Evolutionary conservation across 1,140 invertebrate genomes (phyloP), one percentile per base, ranked within the genome.

Genomic region (Drosophila parvula): DNA sequence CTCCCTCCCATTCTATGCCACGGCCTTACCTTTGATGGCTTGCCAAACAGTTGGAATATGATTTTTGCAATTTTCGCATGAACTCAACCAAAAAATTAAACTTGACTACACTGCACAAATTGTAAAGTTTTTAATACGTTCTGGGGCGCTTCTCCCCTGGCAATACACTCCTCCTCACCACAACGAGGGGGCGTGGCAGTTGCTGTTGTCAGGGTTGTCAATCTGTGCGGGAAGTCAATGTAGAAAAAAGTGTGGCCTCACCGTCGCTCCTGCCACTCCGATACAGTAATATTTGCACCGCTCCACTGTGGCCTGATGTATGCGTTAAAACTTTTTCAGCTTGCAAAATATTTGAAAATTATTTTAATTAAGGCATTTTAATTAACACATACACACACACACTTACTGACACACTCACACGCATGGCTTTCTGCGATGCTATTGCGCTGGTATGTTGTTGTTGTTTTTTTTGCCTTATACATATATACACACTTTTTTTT

Each of bases 31-130:
- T 86, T 88, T 86, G 83, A 88, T 83, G 62, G 84, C 77, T 86
- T 89, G 79, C 79, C 84, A 86, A 86, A 88, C 83, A 88, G 84
- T 88, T 86, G 83, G 84, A 86, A 86, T 86, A 86, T 86, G 83
- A 89, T 86, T 86, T 86, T 86, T 89, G 83, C 83, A 86, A 86
- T 86, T 86, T 86, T 86, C 83, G 83, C 79, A 86, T 83, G 83
- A 86, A 86, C 83, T 86, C 83, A 89, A 86, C 83, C 83, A 86
- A 86, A 86, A 86, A 86, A 86, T 86, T 86, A 86, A 86, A 86
- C 83, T 89, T 80, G 83, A 86, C 83, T 86, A 82, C 76, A 63
- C 63, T 82, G 83, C 70, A 88, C 81, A 75, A 86, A 83, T 79
- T 86, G 84, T 89, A 86, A 86, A 86, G 80, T 86, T 89, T 86